Base-by-base conservation (phyloP, 2,888 invertebrate species). In the Sarcophaga subvicina region DNA sequence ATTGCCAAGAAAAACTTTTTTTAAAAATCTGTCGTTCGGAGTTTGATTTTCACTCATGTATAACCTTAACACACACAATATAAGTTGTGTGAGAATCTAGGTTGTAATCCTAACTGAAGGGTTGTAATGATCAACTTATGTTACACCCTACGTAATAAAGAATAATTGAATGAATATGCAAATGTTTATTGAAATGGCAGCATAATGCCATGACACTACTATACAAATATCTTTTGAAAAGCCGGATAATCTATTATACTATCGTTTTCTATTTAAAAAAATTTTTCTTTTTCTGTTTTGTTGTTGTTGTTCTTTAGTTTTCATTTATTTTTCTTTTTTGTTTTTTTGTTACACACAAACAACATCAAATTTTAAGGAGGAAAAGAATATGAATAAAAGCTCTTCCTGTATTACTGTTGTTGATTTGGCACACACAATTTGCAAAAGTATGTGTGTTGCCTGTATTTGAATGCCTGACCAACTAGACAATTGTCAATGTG, bases 321-420 rank as follows among this genome's bases (percentile, higher is more conserved):
- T 17, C 62, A 20, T 62, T 62, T 62, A 17, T 59, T 10, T n/a
- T n/a, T 22, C 62, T n/a, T 20, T 20, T 60, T 60, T n/a, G n/a
- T n/a, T 10, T 10, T 20, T 17, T 62, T 17, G 22, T 62, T 22
- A 37, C 37, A 37, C 17, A 54, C 17, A 54, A 54, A 54, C 37
- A 54, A 54, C 62, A 17, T 22, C 14, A 60, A 63, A 47, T 76
- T 63, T 62, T 62, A 20, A 72, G 14, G 25, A 17, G 17, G 37
- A 22, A 59, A 14, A 66, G 66, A 54, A 54, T 37, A 8, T 1
- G 37, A 37, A 37, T 10, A 70, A 70, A 54, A 54, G 69, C 37
- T 73, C 63, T 86, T 83, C 80, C 82, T 75, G 85, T 81, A 81
- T 83, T 81, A 81, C 80, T 88, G 83, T 81, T 88, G 83, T 79